Evolutionary conservation across 2,113 vertebrate genomes (phyloP).

Genomic region (Python bivittatus): DNA sequence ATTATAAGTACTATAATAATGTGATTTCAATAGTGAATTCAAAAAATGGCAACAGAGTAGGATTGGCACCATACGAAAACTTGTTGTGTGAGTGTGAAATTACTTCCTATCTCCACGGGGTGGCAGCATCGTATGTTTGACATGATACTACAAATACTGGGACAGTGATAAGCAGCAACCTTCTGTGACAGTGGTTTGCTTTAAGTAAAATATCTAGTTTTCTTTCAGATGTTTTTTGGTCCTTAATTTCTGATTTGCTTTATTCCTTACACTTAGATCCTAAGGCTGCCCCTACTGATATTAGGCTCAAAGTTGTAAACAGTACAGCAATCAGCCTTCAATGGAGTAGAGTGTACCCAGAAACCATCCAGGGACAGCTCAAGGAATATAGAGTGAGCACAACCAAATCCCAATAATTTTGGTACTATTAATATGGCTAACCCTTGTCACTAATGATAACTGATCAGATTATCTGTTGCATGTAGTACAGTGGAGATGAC

Average conservation of each 20-base stretch:
- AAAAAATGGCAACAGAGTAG: too few relatives aligned
- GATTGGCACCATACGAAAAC: accelerated
- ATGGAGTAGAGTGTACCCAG: slow-evolving; percentile 87
- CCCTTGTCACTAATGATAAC: background rate
- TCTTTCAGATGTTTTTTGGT: background rate
- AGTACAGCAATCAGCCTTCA: slow-evolving; percentile 84
- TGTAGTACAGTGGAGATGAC: slow-evolving; percentile 35
- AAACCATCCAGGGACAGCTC: slow-evolving; percentile 88
- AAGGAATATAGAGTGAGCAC: slow-evolving; percentile 92
- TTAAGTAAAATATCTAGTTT: background rate
- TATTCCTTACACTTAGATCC: slow-evolving; percentile 79
- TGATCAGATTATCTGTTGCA: background rate
- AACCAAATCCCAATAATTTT: background rate
- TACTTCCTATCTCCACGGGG: background rate
- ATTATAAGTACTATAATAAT: background rate
- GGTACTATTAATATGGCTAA: slow-evolving; percentile 44
- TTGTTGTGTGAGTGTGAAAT: background rate
- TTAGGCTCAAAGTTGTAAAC: slow-evolving; percentile 84
- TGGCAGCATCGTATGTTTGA: background rate
- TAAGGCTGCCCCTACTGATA: slow-evolving; percentile 82
- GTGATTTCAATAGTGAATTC: background rate
- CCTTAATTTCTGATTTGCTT: background rate
- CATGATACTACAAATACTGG: background rate
- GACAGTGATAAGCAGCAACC: accelerated
- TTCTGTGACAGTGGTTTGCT: background rate